Percentiles rank a stretch among this genome's conserved stretches.
Evolutionary conservation across 2,888 invertebrate species (phyloP).

Genomic region (Luperina nickerlii): DNA sequence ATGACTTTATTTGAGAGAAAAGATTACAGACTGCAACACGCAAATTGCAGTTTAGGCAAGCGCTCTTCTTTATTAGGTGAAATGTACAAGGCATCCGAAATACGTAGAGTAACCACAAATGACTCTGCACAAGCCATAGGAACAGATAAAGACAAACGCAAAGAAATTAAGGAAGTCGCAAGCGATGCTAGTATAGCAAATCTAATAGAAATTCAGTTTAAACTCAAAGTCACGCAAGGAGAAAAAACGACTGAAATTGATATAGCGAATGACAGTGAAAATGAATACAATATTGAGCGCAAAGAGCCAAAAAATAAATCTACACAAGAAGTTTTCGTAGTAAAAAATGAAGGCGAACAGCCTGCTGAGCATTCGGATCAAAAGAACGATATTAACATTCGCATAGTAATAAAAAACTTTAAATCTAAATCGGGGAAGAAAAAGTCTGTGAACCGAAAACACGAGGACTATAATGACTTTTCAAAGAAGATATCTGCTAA

Average conservation of each 20-base stretch:
- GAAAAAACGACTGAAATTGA: slow-evolving; percentile 77
- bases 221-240: slow-evolving; percentile 77
- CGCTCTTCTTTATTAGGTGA: slow-evolving; percentile 69
- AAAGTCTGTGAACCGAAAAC: slow-evolving; percentile 44
- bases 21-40: slow-evolving; percentile 71
- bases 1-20: slow-evolving; percentile 78
- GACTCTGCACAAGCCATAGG: slow-evolving; percentile 63
- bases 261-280: slow-evolving; percentile 67
- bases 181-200: slow-evolving; percentile 75
- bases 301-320: slow-evolving; percentile 52
- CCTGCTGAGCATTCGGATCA: slow-evolving; percentile 63
- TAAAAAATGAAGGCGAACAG: slow-evolving; percentile 68
- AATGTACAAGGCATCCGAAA: slow-evolving; percentile 74
- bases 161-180: slow-evolving; percentile 61
- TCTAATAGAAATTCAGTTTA: slow-evolving; percentile 82
- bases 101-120: slow-evolving; percentile 72
- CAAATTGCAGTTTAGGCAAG: slow-evolving; percentile 41
- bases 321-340: slow-evolving; percentile 72
- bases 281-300: slow-evolving; percentile 45
- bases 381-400: slow-evolving; percentile 81
- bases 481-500: slow-evolving; percentile 78
- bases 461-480: slow-evolving; percentile 66
- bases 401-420: slow-evolving; percentile 79
- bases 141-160: slow-evolving; percentile 55
- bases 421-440: slow-evolving; percentile 68